Percentiles rank a stretch among this genome's conserved stretches.
These are phyloP conservation scores for Clamator glandarius DNA, from an alignment of 2,797 vertebrate species.

Conservation along the genomic window DNA sequence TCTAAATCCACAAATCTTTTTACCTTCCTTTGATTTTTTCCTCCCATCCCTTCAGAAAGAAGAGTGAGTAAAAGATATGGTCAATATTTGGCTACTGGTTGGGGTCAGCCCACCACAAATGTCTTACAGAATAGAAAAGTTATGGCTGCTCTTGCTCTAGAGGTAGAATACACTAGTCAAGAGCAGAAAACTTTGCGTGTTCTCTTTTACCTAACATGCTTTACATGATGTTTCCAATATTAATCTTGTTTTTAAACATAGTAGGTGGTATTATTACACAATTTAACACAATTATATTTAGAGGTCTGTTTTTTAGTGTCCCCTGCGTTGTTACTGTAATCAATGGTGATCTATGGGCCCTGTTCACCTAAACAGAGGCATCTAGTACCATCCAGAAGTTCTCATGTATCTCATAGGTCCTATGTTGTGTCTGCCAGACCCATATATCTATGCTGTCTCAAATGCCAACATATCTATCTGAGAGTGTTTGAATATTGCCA, in stretches of 20 bases:
- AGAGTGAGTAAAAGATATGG: neutral
- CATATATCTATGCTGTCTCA: neutral
- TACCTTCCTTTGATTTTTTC: neutral
- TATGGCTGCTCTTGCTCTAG: neutral
- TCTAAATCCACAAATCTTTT: fast-evolving
- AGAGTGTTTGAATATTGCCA: neutral
- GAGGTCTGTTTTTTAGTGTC: neutral
- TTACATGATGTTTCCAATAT: neutral
- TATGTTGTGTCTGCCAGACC: neutral
- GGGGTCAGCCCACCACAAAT: neutral
- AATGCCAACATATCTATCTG: neutral
- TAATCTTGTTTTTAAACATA: neutral
- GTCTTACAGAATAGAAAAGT: neutral
- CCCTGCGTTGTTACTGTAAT: neutral
- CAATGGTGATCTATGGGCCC: neutral
- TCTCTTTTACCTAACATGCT: neutral
- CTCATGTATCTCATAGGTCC: neutral
- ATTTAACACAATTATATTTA: neutral
- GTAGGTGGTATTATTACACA: fast-evolving
- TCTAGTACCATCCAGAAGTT: neutral
- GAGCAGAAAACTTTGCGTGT: fast-evolving
- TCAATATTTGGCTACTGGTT: neutral
- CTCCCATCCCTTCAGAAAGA: fast-evolving
- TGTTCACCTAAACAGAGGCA: neutral
- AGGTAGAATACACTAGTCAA: neutral